A percentile compares a stretch with the other conserved stretches of the same genome.
Evolutionary conservation across 2,888 invertebrate genomes (phyloP).

Genomic region (Amitus sp.): DNA sequence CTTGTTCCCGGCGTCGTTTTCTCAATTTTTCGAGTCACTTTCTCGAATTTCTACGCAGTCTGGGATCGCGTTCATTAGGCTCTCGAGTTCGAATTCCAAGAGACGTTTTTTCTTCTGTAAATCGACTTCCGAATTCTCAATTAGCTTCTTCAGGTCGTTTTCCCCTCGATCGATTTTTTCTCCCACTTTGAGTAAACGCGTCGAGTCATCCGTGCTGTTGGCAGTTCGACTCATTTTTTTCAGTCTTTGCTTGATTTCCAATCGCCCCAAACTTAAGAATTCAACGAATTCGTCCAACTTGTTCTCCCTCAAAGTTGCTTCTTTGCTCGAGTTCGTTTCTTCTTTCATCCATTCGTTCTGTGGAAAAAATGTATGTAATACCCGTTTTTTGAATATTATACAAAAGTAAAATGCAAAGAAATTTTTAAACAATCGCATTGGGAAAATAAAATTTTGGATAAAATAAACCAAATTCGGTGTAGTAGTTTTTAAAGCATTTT

Average conservation of each 20-base stretch:
- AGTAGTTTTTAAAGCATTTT: no score
- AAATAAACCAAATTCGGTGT: no score
- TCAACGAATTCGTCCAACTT: conserved; percentile 40
- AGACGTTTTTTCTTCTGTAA: conserved; percentile 31
- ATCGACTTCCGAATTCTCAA: conserved; percentile 23
- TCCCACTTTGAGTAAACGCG: conserved; percentile 42
- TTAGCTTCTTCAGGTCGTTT: conserved; percentile 30
- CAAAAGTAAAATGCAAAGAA: conserved; percentile 12
- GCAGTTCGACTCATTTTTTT: no score
- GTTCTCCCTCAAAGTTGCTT: conserved; percentile 6
- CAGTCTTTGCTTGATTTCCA: conserved; percentile 44
- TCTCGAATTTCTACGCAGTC: conserved; percentile 45
- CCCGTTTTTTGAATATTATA: no score
- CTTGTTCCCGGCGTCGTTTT: conserved; percentile 46
- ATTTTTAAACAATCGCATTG: no score
- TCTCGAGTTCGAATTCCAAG: conserved; percentile 42
- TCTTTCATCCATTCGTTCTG: conserved; percentile 46
- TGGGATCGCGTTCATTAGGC: conserved; percentile 42
- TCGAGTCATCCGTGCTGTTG: no score
- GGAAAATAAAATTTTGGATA: no score
- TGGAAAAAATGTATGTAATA: no score
- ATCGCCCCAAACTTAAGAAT: conserved; percentile 46
- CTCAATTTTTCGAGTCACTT: not conserved
- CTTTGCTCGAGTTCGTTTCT: conserved; percentile 34
- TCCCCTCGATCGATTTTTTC: conserved; percentile 34